These are phyloP conservation scores for Chondrosia reniformis DNA, from an alignment of 37 sponge, comb jelly and placozoan genomes.

Conservation along the genomic window DNA sequence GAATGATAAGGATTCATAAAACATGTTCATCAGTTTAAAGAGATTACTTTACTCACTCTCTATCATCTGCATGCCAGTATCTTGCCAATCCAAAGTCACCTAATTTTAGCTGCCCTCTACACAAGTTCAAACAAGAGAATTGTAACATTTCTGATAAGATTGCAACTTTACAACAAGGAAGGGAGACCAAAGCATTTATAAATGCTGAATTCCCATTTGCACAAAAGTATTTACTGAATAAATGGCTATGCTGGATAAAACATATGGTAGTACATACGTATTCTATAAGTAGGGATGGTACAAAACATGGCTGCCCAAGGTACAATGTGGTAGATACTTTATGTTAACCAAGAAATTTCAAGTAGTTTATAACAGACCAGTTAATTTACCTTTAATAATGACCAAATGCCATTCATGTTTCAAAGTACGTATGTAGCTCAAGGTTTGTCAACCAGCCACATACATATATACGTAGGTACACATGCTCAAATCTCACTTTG, in stretches of 20 bases:
- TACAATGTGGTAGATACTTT: too few species aligned
- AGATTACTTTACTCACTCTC: slow-evolving; percentile 21
- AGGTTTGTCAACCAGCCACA: background rate
- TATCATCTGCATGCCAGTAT: slow-evolving; percentile 83
- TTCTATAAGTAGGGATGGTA: too few species aligned
- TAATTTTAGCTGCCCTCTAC: slow-evolving; percentile 86
- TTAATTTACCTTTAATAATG: background rate
- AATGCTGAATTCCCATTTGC: too few species aligned
- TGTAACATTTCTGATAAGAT: background rate
- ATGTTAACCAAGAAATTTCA: too few species aligned
- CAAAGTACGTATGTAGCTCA: background rate
- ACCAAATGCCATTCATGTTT: background rate
- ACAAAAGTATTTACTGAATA: too few species aligned
- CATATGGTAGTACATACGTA: too few species aligned
- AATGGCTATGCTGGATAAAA: too few species aligned
- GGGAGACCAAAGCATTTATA: background rate
- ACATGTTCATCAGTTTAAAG: background rate
- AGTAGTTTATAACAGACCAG: background rate
- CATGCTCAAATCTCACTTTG: too few species aligned
- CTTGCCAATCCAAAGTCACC: slow-evolving; percentile 95
- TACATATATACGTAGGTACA: background rate
- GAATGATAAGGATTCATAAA: too few species aligned
- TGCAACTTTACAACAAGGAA: background rate
- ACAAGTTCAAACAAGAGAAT: background rate
- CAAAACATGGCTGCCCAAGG: too few species aligned